These are phyloP conservation scores for Poeciliopsis occidentalis DNA, from an alignment of 2,113 vertebrate genomes.

Conservation along the genomic window DNA sequence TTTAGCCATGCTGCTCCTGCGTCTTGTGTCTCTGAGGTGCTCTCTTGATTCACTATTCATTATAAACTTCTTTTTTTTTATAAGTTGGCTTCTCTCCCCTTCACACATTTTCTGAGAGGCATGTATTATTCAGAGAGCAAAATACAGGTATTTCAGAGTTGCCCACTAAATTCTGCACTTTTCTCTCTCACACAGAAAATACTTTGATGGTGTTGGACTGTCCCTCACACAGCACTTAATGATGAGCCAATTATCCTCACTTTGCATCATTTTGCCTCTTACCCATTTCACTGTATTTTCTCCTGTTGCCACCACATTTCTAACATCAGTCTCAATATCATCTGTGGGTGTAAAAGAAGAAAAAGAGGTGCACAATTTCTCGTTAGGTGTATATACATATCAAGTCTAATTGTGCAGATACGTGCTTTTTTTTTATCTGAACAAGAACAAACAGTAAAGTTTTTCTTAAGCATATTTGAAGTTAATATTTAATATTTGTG, in stretches of 20 bases:
- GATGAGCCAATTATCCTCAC: constrained; percentile 31
- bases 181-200: constrained; percentile 24
- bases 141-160: constrained; percentile 21
- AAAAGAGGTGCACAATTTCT: neutral
- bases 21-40: constrained; percentile 23
- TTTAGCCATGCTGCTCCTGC: constrained; percentile 29
- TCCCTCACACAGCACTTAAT: neutral
- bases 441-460: neutral
- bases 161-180: constrained; percentile 6
- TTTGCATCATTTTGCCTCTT: constrained; percentile 27
- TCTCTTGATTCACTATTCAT: constrained; percentile 41
- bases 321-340: neutral
- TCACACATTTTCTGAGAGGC: constrained; percentile 33
- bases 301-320: neutral
- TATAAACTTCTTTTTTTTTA: constrained; percentile 20
- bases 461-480: neutral
- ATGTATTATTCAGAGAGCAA: constrained; percentile 53
- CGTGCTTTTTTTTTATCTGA: neutral
- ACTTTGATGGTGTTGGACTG: constrained; percentile 24
- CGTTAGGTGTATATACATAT: neutral
- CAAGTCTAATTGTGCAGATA: neutral
- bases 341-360: neutral
- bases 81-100: constrained; percentile 22
- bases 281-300: neutral
- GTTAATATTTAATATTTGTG: neutral